Base-by-base conservation (phyloP, 2,888 invertebrate genomes). In the Metellina segmentata region DNA sequence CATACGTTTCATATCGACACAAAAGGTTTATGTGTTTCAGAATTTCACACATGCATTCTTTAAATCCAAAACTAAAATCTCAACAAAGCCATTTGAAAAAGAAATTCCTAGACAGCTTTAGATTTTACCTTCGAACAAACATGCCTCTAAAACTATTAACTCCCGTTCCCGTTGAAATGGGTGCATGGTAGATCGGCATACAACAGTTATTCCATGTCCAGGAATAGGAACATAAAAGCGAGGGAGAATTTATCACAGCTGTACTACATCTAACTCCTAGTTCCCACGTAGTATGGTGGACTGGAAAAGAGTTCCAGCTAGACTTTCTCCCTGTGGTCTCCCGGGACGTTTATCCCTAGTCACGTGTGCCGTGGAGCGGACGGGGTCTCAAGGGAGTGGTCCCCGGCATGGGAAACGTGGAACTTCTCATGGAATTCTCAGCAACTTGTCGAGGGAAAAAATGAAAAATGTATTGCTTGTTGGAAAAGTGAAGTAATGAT, bases 381-480 rank as follows among this genome's bases (percentile, higher is more conserved):
- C 81, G 34, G 52, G n/a, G 70, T 83, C 90, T 85, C 90, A 53
- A 75, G 90, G 90, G 90, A 90, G 85, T 5, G 52, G 13, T 74
- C 81, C 81, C 91, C 49, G 71, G 71, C 75, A 20, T 61, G 91
- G 91, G 79, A 91, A 91, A 91, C 81, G 81, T 77, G 86, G 91
- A 86, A 86, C 81, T 91, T 91, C 86, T 81, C 82, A 86, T 87
- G 77, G 75, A 69, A 52, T 49, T 49, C 34, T 16, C 48, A 51
- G 51, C 85, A 69, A 79, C 53, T 87, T 81, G 81, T 69, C 81
- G 75, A 61, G n/a, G 19, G 71, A 20, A 69, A 69, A 34, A 75
- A 89, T 48, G 61, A 51, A 19, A 34, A 20, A n/a, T 61, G 19
- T 13, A 34, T 34, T 16, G 49, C 20, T 90, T 20, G 13, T 19